Conservation (phyloP, 2,797 vertebrate species). For the Ceyx erithaca region DNA sequence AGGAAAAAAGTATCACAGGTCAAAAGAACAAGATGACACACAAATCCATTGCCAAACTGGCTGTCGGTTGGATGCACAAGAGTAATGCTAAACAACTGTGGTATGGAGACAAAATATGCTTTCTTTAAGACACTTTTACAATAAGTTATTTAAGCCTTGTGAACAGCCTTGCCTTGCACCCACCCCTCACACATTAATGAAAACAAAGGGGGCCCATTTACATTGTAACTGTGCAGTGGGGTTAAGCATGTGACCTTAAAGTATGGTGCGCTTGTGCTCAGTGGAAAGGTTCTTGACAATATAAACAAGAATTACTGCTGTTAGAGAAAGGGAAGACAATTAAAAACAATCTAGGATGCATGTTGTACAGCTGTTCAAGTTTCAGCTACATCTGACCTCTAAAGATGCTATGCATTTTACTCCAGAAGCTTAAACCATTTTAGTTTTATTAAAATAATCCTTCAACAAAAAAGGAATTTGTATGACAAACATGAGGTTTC, state of each 20-base stretch:
- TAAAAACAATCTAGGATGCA: conserved; percentile 85
- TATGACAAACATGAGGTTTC: neutral
- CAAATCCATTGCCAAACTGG: conserved; percentile 71
- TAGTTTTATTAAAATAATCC: conserved; percentile 55
- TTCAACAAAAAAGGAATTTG: neutral
- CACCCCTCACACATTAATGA: conserved; percentile 77
- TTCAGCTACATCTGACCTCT: conserved; percentile 79
- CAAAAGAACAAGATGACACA: conserved; percentile 80
- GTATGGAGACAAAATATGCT: conserved; percentile 76
- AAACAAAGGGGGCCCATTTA: conserved; percentile 83
- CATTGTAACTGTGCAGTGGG: conserved; percentile 79
- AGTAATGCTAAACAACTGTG: conserved; percentile 75
- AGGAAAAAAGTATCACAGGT: conserved; percentile 78
- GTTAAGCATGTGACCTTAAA: conserved; percentile 85
- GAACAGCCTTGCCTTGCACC: conserved; percentile 62
- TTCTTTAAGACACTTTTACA: conserved; percentile 73
- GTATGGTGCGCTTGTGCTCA: conserved; percentile 81
- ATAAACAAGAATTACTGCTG: conserved; percentile 86
- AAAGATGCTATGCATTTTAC: conserved; percentile 66
- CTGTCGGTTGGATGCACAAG: conserved; percentile 76
- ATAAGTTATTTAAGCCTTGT: conserved; percentile 79
- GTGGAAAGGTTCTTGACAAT: conserved; percentile 84
- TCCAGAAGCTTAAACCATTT: conserved; percentile 59
- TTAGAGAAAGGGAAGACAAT: conserved; percentile 88
- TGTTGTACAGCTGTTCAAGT: conserved; percentile 84